Evolutionary conservation across 2,888 invertebrate genomes (phyloP), one percentile per base, ranked within the genome.

Genomic region (Eurytoma californica): DNA sequence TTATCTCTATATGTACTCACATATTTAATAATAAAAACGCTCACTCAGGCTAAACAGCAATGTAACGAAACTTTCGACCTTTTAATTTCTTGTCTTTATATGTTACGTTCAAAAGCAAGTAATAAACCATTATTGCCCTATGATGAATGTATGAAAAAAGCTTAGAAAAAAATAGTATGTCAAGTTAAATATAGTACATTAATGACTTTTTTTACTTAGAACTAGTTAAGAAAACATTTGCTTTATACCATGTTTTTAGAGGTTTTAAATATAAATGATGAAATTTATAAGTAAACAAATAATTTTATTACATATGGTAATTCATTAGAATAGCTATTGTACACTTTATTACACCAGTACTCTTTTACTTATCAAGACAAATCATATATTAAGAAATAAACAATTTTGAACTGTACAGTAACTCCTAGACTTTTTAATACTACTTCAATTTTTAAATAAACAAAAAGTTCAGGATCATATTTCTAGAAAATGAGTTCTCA

Each of bases 271-370:
- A 81, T 57, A 75, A 80, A 81, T 68, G 57, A 78, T n/a, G 70
- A 66, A 83, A 75, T 82, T 58, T 80, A 77, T 83, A 83, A 84
- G 84, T 85, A 86, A 83, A 86, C 85, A 86, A 85, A 86, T 85
- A 85, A 68, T 83, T 87, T 87, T 86, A 86, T 86, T 86, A 82
- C 82, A 85, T 39, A 9, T 39, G 39, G 82, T 82, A 84, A 82
- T 75, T 69, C 60, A 60, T 55, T 39, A 80, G 81, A 84, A 83
- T 80, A 84, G 80, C 83, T 85, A 85, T 85, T 82, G 79, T 84
- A 85, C 85, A 85, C 70, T 82, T 55, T 70, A 60, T 67, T 78
- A 83, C 79, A 79, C 77, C 79, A 83, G 81, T 82, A 75, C 77
- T 80, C 77, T 69, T 74, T 55, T 65, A 16, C 7, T 58, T 60